Conservation (phyloP, 2,113 vertebrate species). For the Piprites chloris region DNA sequence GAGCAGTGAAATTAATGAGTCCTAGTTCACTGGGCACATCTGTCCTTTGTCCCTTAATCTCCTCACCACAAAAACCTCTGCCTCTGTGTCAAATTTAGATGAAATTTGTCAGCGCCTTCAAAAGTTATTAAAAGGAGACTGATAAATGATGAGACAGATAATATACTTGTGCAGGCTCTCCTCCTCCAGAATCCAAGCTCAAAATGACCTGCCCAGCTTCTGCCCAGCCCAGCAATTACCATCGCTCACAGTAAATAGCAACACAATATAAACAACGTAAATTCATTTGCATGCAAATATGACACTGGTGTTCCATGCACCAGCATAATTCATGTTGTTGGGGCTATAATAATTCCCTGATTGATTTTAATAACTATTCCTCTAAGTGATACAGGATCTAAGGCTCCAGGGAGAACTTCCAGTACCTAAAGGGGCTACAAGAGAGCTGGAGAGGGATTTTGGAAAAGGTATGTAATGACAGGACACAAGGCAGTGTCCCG, state of each 20-base stretch:
- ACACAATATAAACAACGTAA: slow-evolving; percentile 17
- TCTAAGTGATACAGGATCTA: background rate
- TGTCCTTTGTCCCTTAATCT: slow-evolving; percentile 20
- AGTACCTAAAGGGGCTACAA: background rate
- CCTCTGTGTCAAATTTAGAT: background rate
- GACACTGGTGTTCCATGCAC: background rate
- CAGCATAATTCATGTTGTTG: background rate
- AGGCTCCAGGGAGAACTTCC: background rate
- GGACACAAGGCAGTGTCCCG: background rate
- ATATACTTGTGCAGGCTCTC: background rate
- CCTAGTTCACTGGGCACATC: background rate
- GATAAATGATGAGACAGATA: background rate
- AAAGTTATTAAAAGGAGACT: background rate
- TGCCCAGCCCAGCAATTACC: slow-evolving; percentile 47
- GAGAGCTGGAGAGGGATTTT: background rate
- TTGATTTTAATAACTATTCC: background rate
- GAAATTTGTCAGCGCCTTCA: slow-evolving; percentile 11
- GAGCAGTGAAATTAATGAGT: background rate
- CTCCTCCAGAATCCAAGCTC: background rate
- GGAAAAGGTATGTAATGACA: background rate
- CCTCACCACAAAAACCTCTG: slow-evolving; percentile 8
- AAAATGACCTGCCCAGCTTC: background rate
- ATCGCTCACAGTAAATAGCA: slow-evolving; percentile 3
- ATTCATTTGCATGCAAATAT: slow-evolving; percentile 36
- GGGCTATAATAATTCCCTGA: background rate